Evolutionary conservation across 2,113 vertebrate genomes (phyloP), one percentile per base, ranked within the genome.

Genomic region (Cyphomyrus discorhynchus): DNA sequence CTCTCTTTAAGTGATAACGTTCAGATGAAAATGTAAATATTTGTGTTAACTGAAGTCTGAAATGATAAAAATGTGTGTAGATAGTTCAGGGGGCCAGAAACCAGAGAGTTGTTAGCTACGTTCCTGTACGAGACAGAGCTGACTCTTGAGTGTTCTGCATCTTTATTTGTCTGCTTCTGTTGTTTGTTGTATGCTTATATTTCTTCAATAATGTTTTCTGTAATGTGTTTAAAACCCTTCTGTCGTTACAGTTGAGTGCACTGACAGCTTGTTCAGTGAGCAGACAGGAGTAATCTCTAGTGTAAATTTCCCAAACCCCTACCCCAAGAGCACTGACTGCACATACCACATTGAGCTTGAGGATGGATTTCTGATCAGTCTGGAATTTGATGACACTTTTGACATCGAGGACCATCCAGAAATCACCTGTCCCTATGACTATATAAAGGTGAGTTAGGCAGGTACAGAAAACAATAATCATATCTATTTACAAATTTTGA

Each of bases 381-480:
- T 99, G 88, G 96, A 95, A 80, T 99, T 99, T 0, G 97, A 98
- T 87, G 94, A 96, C 11, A 95, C 88, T 90, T 99, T 99, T 0
- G 98, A 99, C 0, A 95, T 99, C 24, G 98, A 99, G 92, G 97
- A 98, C 74, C 98, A 99, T 84, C 98, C 98, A 0, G 98, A 99
- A 8, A 94, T 97, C 89, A 93, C 92, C 56, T 99, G 98, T 86
- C 98, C 98, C 0, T 99, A 99, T 13, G 98, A 99, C 92, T 96
- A 97, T 86, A 89, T 99, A 88, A 97, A 97, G 98, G 98, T 99
- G 90, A 96, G 94, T 47, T 77, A 45, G 52, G 10, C 31, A 17
- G 24, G 4, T 17, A 87, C 50, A 35, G n/a, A 31, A 7, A 19
- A 53, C 47, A 87, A 53, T 11, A 19, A 52, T 58, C 83, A 50